Conservation (phyloP, 2,888 invertebrate species). For the Punctoribates punctum region DNA sequence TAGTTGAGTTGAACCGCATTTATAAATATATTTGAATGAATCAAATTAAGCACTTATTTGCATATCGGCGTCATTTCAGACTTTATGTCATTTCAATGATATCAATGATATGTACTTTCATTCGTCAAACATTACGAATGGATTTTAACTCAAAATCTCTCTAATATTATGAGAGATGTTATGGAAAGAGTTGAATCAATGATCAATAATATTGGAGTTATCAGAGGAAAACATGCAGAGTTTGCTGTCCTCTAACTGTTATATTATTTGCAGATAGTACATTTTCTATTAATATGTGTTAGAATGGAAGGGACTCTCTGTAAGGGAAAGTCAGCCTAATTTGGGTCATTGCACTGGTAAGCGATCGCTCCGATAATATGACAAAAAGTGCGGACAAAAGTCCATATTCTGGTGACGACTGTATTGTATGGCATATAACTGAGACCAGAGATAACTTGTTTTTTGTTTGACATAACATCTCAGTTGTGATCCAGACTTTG, state of each 20-base stretch:
- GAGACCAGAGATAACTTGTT: conserved; percentile 16
- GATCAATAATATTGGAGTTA: neutral
- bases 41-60: conserved; percentile 20
- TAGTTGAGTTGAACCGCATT: neutral
- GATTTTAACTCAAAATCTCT: neutral
- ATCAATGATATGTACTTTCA: neutral
- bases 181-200: neutral
- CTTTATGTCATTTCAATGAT: too few relatives aligned
- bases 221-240: conserved; percentile 19
- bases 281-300: neutral
- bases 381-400: conserved; percentile 4
- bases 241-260: neutral
- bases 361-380: neutral
- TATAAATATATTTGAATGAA: conserved; percentile 25
- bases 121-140: neutral
- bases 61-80: conserved; percentile 2
- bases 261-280: neutral
- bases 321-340: neutral
- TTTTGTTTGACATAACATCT: conserved; percentile 4
- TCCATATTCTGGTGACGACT: neutral
- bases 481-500: neutral
- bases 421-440: conserved; percentile 9
- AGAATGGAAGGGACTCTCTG: neutral
- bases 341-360: conserved; percentile 22
- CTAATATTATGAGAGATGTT: neutral